A percentile compares a stretch with the other conserved stretches of the same genome.
Evolutionary conservation across 2,888 invertebrate species (phyloP).

Genomic region (Bombylius major): DNA sequence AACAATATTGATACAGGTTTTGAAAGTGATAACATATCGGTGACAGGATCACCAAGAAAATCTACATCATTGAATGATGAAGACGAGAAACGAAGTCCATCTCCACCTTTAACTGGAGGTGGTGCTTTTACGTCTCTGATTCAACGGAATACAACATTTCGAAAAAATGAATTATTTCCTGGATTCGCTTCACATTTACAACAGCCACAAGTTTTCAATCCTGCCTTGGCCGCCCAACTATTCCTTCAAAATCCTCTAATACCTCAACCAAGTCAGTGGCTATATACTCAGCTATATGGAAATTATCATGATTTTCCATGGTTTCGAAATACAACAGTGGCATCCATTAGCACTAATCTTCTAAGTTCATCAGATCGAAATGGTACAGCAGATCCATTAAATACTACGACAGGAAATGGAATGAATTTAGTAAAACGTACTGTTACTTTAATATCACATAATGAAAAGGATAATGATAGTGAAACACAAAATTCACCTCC

Average conservation of each 20-base stretch:
- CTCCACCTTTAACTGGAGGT: constrained; percentile 25
- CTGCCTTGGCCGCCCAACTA: constrained; percentile 53
- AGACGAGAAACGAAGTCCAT: constrained; percentile 30
- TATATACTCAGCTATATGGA: constrained; percentile 64
- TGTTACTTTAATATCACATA: constrained; percentile 30
- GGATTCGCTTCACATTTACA: constrained; percentile 38
- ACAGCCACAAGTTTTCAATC: constrained; percentile 40
- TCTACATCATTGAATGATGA: constrained; percentile 40
- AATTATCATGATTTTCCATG: constrained; percentile 54
- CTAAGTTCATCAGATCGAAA: constrained; percentile 16
- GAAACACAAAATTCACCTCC: constrained; percentile 35
- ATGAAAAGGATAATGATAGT: constrained; percentile 27
- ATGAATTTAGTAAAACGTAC: constrained; percentile 34
- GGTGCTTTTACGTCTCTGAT: constrained; percentile 36
- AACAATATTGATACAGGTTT: constrained; percentile 35
- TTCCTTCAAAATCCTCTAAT: constrained; percentile 62
- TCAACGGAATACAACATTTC: constrained; percentile 27
- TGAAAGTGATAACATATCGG: constrained; percentile 37
- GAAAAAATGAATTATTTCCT: constrained; percentile 34
- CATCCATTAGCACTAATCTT: constrained; percentile 14
- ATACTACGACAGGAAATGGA: constrained; percentile 18
- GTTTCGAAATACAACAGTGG: constrained; percentile 40
- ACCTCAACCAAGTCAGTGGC: constrained; percentile 65
- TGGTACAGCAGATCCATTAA: too few relatives aligned
- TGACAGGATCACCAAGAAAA: constrained; percentile 37